These are phyloP conservation scores for Campylorhamphus procurvoides DNA, from an alignment of 2,113 vertebrate species.

Conservation along the genomic window DNA sequence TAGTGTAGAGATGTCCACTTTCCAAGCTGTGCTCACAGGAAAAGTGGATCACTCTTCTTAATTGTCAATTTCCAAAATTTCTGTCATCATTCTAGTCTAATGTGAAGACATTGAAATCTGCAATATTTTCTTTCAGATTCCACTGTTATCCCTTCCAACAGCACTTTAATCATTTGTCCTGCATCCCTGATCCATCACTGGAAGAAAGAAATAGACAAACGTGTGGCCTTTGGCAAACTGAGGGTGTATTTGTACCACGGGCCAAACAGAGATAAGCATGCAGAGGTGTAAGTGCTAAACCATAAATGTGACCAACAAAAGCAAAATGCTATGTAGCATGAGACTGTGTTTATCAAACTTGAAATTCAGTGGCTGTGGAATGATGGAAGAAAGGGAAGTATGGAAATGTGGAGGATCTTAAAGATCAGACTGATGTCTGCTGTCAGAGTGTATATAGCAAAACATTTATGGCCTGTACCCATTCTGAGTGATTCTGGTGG, in stretches of 20 bases:
- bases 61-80: background rate
- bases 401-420: background rate
- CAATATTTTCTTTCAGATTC: conserved; percentile 75
- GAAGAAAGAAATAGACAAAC: conserved; percentile 90
- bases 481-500: background rate
- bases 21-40: background rate
- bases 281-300: conserved; percentile 78
- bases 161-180: conserved; percentile 91
- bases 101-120: background rate
- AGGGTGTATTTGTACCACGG: conserved; percentile 91
- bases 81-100: background rate
- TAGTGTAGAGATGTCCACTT: background rate
- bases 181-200: conserved; percentile 97
- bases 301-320: background rate
- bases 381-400: background rate
- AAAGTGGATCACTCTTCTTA: background rate
- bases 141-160: conserved; percentile 67
- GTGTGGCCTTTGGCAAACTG: conserved; percentile 74
- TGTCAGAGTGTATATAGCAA: background rate
- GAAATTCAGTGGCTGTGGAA: background rate
- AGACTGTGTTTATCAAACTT: background rate
- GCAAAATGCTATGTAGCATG: background rate
- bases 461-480: background rate
- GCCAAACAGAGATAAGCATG: conserved; percentile 79
- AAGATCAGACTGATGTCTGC: background rate